Evolutionary conservation across 1,140 invertebrate species (phyloP), one percentile per base, ranked within the genome.

Genomic region (Leptopilina boulardi): DNA sequence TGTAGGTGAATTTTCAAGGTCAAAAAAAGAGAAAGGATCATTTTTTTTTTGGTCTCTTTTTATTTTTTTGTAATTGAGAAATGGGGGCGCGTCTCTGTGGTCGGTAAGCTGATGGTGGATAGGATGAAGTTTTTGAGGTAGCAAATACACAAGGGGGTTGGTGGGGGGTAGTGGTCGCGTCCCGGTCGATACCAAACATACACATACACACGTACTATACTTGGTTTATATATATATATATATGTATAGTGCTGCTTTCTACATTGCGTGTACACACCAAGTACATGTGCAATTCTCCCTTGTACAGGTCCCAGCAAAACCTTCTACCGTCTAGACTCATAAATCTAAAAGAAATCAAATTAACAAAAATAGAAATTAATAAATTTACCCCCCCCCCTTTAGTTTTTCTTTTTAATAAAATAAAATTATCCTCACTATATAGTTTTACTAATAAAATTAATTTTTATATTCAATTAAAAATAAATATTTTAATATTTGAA

Each of bases 161-260:
- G 34, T 34, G 21, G 23, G 10, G 56, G 10, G 59, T 51, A 51
- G 59, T 66, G 26, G 59, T 66, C 59, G 59, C 59, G 59, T 66
- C 59, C 59, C 59, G 59, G 59, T 66, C 59, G 59, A 66, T 66
- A 66, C 59, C 23, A 66, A 66, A 66, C 59, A 30, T 23, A 66
- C 26, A 66, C 26, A 66, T 15, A 38, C 34, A 38, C 4, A 66
- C n/a, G 13, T 34, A 38, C 2, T 26, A 3, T 66, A 66, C 59
- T 23, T 66, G n/a, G n/a, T n/a, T n/a, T n/a, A n/a, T n/a, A n/a
- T n/a, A n/a, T n/a, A n/a, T n/a, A n/a, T n/a, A n/a, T n/a, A n/a
- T n/a, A n/a, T n/a, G n/a, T n/a, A n/a, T n/a, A 23, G 11, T 30
- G 21, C n/a, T 30, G 59, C 59, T 66, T 66, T n/a, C 59, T n/a